Base-by-base conservation (phyloP, 1,140 invertebrate species). In the Chrysomallon squamiferum region DNA sequence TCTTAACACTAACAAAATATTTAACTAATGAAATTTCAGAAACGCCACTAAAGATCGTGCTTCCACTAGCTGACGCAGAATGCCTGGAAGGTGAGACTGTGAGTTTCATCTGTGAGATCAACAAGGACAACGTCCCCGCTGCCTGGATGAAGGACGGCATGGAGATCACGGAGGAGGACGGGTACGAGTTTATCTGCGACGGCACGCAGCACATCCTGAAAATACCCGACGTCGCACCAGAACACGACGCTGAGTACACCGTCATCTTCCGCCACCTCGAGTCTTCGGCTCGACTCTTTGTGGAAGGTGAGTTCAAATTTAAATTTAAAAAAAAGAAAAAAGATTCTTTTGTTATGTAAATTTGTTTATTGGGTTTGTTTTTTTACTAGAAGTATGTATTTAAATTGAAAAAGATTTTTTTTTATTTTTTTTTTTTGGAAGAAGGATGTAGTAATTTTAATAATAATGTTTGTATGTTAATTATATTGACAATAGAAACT, bases 61-160 rank as follows among this genome's bases (percentile, higher is more conserved):
- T 74, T 29, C 78, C 80, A 29, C 67, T 82, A 3, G 66, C 72
- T 38, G 75, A 80, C 29, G 65, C 68, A 15, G 73, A 77, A 30
- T 76, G 72, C 59, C 63, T 68, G 29, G 77, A 80, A 59, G 76
- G 77, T 22, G 77, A 82, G 45, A 69, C 71, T 18, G 70, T 80
- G 22, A 78, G 75, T 43, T 71, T 82, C 64, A 69, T 73, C 7
- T 85, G 83, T 74, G 82, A 85, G 71, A 66, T 85, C 20, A 78
- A 97, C 95, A 35, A 94, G 91, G 65, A 96, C 93, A 7, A 92
- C 87, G n/a, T 77, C 7, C 74, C 78, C 11, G 91, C 97, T 66
- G 91, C 92, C 78, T 99, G 97, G 97, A 90, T 89, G 11, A 94
- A 93, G 79, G 92, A 95, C 77, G 89, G 89, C 15, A 70, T 75